A percentile compares a stretch with the other conserved stretches of the same genome.
These are phyloP conservation scores for Zaprionus lachaisei DNA, from an alignment of 1,140 invertebrate species.

Conservation along the genomic window DNA sequence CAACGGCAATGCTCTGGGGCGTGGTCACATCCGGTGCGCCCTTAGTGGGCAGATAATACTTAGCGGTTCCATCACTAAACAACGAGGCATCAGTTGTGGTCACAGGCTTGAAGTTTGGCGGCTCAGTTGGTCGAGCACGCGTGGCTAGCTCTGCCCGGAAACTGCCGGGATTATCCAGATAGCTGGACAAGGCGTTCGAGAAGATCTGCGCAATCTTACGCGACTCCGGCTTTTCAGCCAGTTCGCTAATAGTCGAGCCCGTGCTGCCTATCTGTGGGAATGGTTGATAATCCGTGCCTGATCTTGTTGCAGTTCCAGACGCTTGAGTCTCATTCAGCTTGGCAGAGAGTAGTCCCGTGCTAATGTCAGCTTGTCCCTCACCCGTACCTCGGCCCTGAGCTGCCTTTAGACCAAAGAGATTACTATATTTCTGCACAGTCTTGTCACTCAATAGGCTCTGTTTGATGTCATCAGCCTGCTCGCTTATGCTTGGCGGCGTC, in stretches of 20 bases:
- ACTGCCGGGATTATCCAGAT: constrained; percentile 91
- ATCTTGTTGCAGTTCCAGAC: constrained; percentile 28
- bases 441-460: constrained; percentile 86
- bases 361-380: constrained; percentile 41
- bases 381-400: constrained; percentile 30
- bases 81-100: constrained; percentile 67
- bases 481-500: constrained; percentile 57
- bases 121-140: constrained; percentile 91
- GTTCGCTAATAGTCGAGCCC: constrained; percentile 58
- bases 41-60: constrained; percentile 79
- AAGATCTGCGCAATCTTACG: constrained; percentile 92
- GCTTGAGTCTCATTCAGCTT: constrained; percentile 47
- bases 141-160: constrained; percentile 89
- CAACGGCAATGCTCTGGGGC: constrained; percentile 83
- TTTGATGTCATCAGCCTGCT: constrained; percentile 81
- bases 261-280: constrained; percentile 82
- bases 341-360: constrained; percentile 40
- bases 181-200: constrained; percentile 91
- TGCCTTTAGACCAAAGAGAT: constrained; percentile 85
- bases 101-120: constrained; percentile 82
- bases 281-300: constrained; percentile 45
- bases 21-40: constrained; percentile 64
- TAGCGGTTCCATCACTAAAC: constrained; percentile 76
- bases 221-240: constrained; percentile 88
- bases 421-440: constrained; percentile 87